Base-by-base conservation (phyloP, 1,140 invertebrate species). In the Goniozus legneri region DNA sequence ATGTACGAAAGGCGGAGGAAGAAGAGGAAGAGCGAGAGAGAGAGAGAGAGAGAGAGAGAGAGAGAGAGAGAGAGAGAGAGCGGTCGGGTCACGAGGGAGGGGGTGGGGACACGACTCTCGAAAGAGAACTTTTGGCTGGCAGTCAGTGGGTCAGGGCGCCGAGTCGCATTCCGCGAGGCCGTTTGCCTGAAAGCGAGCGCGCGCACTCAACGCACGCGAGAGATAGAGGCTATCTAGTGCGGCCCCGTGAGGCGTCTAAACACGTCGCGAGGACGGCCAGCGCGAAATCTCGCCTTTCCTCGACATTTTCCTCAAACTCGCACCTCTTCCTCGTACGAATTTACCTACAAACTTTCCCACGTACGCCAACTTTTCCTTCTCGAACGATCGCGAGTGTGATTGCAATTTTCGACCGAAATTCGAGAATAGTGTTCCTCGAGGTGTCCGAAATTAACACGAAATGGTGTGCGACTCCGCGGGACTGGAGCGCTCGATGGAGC, bases 121-220 rank as follows among this genome's bases (percentile, higher is more conserved):
- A 56, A 54, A 50, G 56, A 53, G 49, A 66, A 63, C 60, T 67
- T 73, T 67, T 65, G 70, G 64, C 64, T 58, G 52, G 40, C 60
- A 71, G 71, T 73, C 69, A 75, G 71, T 75, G 68, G 72, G 71
- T 75, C 71, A 75, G 69, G 71, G 64, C 67, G 58, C 38, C 62
- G 55, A 69, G 64, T 62, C 62, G 61, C 66, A 71, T 71, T 70
- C 65, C 69, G 58, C 50, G 54, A 51, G 56, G 41, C 44, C 52
- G 54, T 62, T n/a, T 52, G 52, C 13, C 52, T 54, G 33, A 42
- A 54, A 58, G 46, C 37, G 4, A 27, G 4, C 4, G 4, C 24
- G 10, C 4, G 10, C 4, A 27, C 24, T 27, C 4, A 27, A n/a
- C n/a, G n/a, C 10, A 27, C 24, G 24, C 24, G 18, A 13, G 20